Percentiles rank a stretch among this genome's conserved stretches.
These are phyloP conservation scores for Heterotis niloticus DNA, from an alignment of 2,113 vertebrate genomes.

Conservation along the genomic window DNA sequence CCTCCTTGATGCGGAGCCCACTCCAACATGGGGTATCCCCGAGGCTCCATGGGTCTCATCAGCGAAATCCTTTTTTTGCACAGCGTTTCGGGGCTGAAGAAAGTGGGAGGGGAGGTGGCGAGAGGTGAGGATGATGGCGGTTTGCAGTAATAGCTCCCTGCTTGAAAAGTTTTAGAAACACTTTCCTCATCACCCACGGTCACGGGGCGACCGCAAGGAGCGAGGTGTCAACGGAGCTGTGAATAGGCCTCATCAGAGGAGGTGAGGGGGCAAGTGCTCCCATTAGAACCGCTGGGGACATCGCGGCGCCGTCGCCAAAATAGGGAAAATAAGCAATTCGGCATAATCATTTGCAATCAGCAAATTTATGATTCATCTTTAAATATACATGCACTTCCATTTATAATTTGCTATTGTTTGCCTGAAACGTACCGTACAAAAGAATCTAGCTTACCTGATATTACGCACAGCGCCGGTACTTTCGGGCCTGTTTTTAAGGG, in stretches of 20 bases:
- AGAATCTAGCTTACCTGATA: constrained; percentile 61
- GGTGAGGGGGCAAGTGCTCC: constrained; percentile 84
- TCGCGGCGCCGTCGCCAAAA: constrained; percentile 82
- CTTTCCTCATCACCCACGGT: constrained; percentile 74
- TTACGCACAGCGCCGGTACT: constrained; percentile 41
- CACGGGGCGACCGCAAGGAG: constrained; percentile 62
- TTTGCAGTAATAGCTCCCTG: constrained; percentile 49
- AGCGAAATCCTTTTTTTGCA: neutral
- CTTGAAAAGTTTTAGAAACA: constrained; percentile 74
- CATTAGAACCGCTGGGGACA: constrained; percentile 81
- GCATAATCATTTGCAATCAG: constrained; percentile 98
- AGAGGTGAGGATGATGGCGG: neutral
- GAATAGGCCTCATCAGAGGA: constrained; percentile 96
- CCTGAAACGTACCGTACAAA: constrained; percentile 60
- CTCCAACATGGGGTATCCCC: neutral
- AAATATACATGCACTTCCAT: constrained; percentile 62
- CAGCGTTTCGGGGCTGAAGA: neutral
- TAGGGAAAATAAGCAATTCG: constrained; percentile 79
- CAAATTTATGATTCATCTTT: constrained; percentile 89
- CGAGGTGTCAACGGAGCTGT: constrained; percentile 77
- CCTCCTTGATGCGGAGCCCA: neutral
- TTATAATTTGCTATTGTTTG: constrained; percentile 73
- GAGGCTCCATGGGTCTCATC: neutral
- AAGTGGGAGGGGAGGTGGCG: neutral
- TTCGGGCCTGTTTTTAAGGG: constrained; percentile 48